phyloP scores from a whole-genome alignment of 2,888 invertebrate genomes.

The Luperina testacea region DNA sequence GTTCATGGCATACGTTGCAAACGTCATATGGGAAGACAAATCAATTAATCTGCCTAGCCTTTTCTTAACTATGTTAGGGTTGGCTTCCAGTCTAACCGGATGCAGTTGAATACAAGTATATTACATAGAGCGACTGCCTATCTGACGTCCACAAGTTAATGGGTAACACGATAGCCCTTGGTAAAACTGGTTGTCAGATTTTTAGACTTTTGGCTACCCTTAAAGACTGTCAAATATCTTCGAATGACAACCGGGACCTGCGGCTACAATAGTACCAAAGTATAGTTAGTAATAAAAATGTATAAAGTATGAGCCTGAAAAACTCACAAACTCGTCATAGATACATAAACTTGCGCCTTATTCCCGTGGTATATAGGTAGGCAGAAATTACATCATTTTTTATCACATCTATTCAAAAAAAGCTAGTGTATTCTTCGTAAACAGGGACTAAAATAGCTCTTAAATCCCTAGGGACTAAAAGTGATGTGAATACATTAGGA shows the following conservation, averaged over 20 bases:
- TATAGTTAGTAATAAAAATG: neutral
- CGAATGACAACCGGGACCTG: neutral
- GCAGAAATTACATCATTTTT: neutral
- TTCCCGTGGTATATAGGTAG: neutral
- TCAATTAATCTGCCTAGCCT: neutral
- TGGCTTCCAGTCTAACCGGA: neutral
- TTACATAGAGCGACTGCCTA: neutral
- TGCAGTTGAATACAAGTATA: neutral
- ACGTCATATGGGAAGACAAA: neutral
- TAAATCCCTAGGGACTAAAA: too few relatives aligned
- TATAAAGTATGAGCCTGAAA: neutral
- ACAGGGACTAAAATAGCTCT: too few relatives aligned
- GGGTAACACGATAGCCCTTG: neutral
- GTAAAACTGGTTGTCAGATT: neutral
- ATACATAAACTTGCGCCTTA: neutral
- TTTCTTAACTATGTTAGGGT: neutral
- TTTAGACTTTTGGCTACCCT: neutral
- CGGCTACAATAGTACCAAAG: neutral
- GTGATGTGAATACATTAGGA: too few relatives aligned
- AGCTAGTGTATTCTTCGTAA: too few relatives aligned
- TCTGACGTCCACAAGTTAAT: neutral
- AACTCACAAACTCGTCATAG: neutral
- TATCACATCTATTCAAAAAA: too few relatives aligned
- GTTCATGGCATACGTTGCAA: neutral
- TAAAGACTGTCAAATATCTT: neutral